Percentiles rank a stretch among this genome's conserved stretches.
Evolutionary conservation across 2,888 invertebrate genomes (phyloP).

Genomic region (Boloria selene): DNA sequence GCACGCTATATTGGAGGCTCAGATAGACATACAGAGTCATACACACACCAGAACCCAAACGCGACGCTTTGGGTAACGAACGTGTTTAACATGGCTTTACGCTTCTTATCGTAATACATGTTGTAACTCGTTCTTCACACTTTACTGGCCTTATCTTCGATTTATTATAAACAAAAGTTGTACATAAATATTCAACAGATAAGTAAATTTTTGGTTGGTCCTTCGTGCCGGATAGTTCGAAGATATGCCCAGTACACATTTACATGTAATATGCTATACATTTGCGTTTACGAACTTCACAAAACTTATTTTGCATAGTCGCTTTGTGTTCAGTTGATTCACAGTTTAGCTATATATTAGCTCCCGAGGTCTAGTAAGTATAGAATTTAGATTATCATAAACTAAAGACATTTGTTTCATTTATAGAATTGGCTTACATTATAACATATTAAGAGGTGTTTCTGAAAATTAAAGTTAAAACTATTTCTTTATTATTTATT

Average conservation of each 20-base stretch:
- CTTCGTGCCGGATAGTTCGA: background rate
- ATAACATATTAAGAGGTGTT: background rate
- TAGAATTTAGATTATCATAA: background rate
- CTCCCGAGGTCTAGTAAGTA: slow-evolving; percentile 1
- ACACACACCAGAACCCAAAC: slow-evolving; percentile 6
- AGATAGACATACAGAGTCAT: slow-evolving; percentile 22
- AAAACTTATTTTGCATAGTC: slow-evolving; percentile 10
- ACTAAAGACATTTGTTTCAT: background rate
- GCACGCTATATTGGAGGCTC: slow-evolving; percentile 38
- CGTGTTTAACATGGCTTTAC: slow-evolving; percentile 26
- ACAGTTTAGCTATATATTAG: background rate
- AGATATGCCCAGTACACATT: slow-evolving; percentile 8
- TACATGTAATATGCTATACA: background rate
- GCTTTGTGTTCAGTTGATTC: slow-evolving; percentile 10
- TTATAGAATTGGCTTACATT: background rate
- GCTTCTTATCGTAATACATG: slow-evolving; percentile 20
- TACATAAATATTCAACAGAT: background rate
- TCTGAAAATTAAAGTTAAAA: too few species aligned
- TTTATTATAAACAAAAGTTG: too few species aligned
- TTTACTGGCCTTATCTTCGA: slow-evolving; percentile 11
- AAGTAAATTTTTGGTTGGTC: background rate
- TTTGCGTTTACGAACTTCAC: background rate
- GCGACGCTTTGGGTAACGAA: slow-evolving; percentile 13
- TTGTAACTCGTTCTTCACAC: background rate
- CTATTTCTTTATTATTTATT: too few species aligned